phyloP scores from a whole-genome alignment of 2,113 vertebrate genomes.

The Heteronetta atricapilla region DNA sequence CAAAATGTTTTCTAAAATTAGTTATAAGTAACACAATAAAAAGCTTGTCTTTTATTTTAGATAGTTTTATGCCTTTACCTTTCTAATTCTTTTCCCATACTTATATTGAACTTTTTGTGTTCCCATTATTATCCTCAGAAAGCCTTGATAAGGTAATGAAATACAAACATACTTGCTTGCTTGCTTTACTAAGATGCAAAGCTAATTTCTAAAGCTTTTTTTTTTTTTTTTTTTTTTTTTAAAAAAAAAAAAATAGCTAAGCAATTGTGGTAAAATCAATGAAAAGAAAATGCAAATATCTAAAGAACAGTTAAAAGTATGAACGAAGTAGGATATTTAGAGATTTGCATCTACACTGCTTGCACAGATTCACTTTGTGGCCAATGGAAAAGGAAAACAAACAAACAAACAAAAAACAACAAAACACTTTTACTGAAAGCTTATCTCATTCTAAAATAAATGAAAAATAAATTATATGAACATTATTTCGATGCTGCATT shows the following conservation, averaged over 20 bases:
- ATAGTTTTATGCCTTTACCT: rapidly evolving
- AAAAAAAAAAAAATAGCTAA: too few species aligned
- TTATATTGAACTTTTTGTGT: background rate
- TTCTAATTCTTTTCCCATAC: rapidly evolving
- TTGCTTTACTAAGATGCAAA: background rate
- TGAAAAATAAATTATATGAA: background rate
- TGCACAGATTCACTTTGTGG: background rate
- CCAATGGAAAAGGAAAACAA: background rate
- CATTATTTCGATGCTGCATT: background rate
- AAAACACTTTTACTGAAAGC: background rate
- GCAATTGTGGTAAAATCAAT: background rate
- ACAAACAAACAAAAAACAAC: too few species aligned
- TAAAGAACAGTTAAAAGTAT: background rate
- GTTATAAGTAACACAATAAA: background rate
- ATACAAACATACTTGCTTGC: background rate
- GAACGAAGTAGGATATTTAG: background rate
- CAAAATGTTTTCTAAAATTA: background rate
- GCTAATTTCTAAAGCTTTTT: background rate
- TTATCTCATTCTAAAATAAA: background rate
- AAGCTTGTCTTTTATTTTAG: background rate
- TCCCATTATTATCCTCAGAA: background rate
- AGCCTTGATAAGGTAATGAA: background rate
- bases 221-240: too few species aligned
- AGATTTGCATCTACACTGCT: background rate
- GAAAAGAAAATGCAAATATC: background rate